Conservation (phyloP, 2,888 invertebrate species). For the Heterodera filipjevi region DNA sequence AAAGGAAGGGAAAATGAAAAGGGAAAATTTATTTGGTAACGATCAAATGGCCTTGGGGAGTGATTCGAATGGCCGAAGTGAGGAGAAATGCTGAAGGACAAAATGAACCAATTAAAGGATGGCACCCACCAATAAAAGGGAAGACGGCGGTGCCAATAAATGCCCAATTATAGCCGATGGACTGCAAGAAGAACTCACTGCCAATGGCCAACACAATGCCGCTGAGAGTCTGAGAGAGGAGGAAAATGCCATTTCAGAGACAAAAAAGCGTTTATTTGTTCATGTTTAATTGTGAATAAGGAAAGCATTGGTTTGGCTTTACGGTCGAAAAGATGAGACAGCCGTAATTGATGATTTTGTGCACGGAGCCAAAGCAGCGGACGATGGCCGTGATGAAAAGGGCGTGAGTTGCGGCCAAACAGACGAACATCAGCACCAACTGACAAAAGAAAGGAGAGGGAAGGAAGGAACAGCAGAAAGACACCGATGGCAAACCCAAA, state of each 20-base stretch:
- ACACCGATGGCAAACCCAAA: slow-evolving; percentile 45
- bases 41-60: slow-evolving; percentile 57
- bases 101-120: neutral
- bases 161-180: slow-evolving; percentile 59
- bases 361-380: slow-evolving; percentile 58
- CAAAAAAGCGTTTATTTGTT: too few relatives aligned
- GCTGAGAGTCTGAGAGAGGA: slow-evolving; percentile 48
- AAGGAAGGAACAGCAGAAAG: neutral
- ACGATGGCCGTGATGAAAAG: slow-evolving; percentile 62
- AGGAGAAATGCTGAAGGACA: slow-evolving; percentile 53
- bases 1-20: too few relatives aligned
- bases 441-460: slow-evolving; percentile 37
- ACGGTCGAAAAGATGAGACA: slow-evolving; percentile 60
- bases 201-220: slow-evolving; percentile 55
- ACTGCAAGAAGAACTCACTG: slow-evolving; percentile 53
- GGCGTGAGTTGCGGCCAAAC: slow-evolving; percentile 64
- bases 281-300: too few relatives aligned
- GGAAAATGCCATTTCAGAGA: neutral
- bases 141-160: slow-evolving; percentile 60
- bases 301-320: neutral
- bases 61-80: slow-evolving; percentile 54
- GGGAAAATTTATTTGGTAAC: slow-evolving; percentile 28
- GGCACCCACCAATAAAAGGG: slow-evolving; percentile 54
- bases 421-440: slow-evolving; percentile 56
- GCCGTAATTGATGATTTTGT: slow-evolving; percentile 62